These are phyloP conservation scores for Aleiodes leptofemur DNA, from an alignment of 2,888 invertebrate genomes.

Conservation along the genomic window DNA sequence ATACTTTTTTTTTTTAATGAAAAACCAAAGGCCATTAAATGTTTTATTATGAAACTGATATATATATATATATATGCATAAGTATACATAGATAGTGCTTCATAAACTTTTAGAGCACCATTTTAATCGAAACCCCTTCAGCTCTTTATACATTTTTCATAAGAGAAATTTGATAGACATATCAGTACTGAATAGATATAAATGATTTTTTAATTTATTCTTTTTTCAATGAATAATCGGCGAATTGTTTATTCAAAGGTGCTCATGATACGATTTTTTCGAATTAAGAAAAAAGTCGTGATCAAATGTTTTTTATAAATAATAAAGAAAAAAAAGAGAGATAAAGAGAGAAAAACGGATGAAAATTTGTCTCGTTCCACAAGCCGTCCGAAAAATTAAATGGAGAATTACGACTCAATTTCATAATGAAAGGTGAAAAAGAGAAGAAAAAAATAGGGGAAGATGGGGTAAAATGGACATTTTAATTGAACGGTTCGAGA, in stretches of 20 bases:
- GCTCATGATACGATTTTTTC: constrained; percentile 20
- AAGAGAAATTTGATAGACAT: constrained; percentile 36
- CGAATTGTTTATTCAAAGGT: constrained; percentile 25
- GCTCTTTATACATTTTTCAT: constrained; percentile 27
- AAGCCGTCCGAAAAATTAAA: constrained; percentile 44
- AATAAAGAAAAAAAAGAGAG: not conserved
- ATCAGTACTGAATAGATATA: constrained; percentile 37
- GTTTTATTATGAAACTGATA: constrained; percentile 17
- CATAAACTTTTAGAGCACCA: constrained; percentile 31
- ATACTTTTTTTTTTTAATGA: constrained; percentile 14
- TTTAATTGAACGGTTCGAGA: too few relatives aligned
- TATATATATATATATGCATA: constrained; percentile 6
- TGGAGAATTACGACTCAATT: constrained; percentile 40
- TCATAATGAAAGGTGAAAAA: constrained; percentile 38
- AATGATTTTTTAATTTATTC: constrained; percentile 32
- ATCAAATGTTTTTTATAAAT: constrained; percentile 7
- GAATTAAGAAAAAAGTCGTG: constrained; percentile 3
- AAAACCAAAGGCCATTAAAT: constrained; percentile 20
- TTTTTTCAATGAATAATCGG: constrained; percentile 5
- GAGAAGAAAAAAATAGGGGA: constrained; percentile 12
- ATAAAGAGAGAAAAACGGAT: not conserved
- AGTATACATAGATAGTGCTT: constrained; percentile 20
- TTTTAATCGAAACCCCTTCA: constrained; percentile 19
- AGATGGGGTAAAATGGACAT: too few relatives aligned
- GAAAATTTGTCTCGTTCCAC: constrained; percentile 45